Evolutionary conservation across 2,888 invertebrate genomes (phyloP).

Genomic region (Hydraecia micacea): DNA sequence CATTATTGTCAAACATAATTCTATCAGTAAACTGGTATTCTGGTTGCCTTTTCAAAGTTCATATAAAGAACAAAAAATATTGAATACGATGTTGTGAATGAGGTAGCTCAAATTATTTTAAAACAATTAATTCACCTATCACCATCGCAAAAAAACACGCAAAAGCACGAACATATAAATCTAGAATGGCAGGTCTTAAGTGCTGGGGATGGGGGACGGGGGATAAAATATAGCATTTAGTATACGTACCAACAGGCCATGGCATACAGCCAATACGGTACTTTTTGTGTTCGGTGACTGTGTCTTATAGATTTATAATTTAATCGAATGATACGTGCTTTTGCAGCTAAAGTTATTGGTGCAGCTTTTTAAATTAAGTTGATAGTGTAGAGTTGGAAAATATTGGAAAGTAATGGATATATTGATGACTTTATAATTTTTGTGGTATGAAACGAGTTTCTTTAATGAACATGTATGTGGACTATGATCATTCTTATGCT

Average conservation of each 20-base stretch:
- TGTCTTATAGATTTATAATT: conserved; percentile 68
- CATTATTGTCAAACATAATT: not conserved
- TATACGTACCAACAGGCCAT: conserved; percentile 65
- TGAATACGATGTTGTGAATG: too few species aligned
- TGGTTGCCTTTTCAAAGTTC: not conserved
- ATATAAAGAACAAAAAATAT: too few species aligned
- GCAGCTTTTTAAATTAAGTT: conserved; percentile 32
- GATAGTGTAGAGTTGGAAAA: not conserved
- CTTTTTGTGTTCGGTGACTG: conserved; percentile 64
- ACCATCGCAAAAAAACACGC: not conserved
- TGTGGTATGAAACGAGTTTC: not conserved
- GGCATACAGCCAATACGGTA: conserved; percentile 64
- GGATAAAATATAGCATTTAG: conserved; percentile 69
- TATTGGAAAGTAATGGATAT: not conserved
- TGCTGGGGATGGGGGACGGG: conserved; percentile 39
- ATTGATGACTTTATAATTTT: not conserved
- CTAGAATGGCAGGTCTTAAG: conserved; percentile 65
- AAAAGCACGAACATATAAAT: conserved; percentile 67
- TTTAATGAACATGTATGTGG: not conserved
- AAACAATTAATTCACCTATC: conserved; percentile 28
- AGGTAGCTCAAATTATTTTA: not conserved
- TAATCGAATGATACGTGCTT: conserved; percentile 60
- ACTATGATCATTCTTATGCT: too few species aligned
- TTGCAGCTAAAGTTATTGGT: conserved; percentile 19
- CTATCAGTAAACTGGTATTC: not conserved